Percentiles rank a stretch among this genome's conserved stretches.
Evolutionary conservation across 2,888 invertebrate genomes (phyloP).

Genomic region (Zhuqinia jingwanae): DNA sequence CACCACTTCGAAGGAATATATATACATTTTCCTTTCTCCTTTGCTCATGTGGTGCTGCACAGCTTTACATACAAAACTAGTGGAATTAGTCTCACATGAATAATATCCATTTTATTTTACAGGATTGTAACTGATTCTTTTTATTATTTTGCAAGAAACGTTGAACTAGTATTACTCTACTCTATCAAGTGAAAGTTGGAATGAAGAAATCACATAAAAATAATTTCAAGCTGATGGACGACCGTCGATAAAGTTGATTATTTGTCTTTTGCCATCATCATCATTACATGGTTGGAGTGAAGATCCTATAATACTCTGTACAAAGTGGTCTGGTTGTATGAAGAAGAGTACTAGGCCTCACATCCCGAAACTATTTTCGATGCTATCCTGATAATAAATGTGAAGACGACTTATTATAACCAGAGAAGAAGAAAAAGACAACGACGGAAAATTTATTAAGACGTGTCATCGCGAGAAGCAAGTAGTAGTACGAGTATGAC

Average conservation of each 20-base stretch:
- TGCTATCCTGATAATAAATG: slow-evolving; percentile 20
- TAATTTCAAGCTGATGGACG: too few species aligned
- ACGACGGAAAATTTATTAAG: slow-evolving; percentile 43
- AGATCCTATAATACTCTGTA: neutral
- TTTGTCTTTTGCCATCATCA: neutral
- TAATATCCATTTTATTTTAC: too few species aligned
- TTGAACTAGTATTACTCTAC: too few species aligned
- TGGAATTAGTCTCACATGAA: too few species aligned
- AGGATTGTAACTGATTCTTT: too few species aligned
- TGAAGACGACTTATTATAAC: slow-evolving; percentile 26
- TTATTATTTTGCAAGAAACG: too few species aligned
- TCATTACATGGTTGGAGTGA: too few species aligned
- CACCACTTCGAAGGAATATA: neutral
- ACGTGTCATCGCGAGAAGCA: slow-evolving; percentile 15
- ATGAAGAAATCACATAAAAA: too few species aligned
- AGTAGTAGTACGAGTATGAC: slow-evolving; percentile 12
- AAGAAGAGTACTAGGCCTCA: neutral
- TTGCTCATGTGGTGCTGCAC: too few species aligned
- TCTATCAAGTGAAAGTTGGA: too few species aligned
- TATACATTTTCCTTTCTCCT: too few species aligned
- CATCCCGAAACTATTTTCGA: slow-evolving; percentile 26
- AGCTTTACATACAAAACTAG: too few species aligned
- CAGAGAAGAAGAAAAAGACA: neutral
- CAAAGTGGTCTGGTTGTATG: neutral
- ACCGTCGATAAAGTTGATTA: neutral